Evolutionary conservation across 2,888 invertebrate species (phyloP), one percentile per base, ranked within the genome.

Genomic region (Drosophila pseudotalamancana): DNA sequence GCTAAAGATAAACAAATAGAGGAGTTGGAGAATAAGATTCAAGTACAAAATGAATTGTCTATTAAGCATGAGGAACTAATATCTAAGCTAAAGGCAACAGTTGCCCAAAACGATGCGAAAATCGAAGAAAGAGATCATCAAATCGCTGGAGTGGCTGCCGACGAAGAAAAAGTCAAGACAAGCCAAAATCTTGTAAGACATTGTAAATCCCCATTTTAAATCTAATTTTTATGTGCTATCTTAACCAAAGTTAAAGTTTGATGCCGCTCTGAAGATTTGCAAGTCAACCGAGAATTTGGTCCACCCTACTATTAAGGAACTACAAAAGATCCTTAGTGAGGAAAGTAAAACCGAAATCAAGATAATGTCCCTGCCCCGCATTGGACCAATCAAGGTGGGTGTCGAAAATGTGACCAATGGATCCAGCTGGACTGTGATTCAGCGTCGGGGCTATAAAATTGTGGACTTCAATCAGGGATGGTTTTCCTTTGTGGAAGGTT

Each of bases 401-500:
- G 14, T 35, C 1, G 37, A 67, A 14, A 67, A 31, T 6, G 46
- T 31, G 2, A 5, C 32, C 8, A 32, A 27, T 16, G 67, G 69
- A 0, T 19, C 61, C 6, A 25, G 25, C 11, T 67, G 67, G 67
- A 68, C 54, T 12, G 14, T 67, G 4, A 67, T 67, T n/a, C 67
- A 68, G n/a, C 67, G 67, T 2, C 67, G 67, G n/a, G 31, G 29
- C 2, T 34, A 34, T 9, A 40, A 40, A 6, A 11, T 6, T 0
- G 25, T 23, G 6, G 18, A 40, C 39, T 67, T 67, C 6, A 68
- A 67, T 39, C 61, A 61, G 11, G 61, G 53, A 6, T 67, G 67
- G 67, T 53, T 40, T 21, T 34, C 37, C 5, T 67, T 34, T 40
- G 49, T 60, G 0, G 43, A 67, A 5, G 67, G 67, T 0, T 67